Evolutionary conservation across 1,140 invertebrate genomes (phyloP), one percentile per base, ranked within the genome.

Genomic region (Calycopis cecrops): DNA sequence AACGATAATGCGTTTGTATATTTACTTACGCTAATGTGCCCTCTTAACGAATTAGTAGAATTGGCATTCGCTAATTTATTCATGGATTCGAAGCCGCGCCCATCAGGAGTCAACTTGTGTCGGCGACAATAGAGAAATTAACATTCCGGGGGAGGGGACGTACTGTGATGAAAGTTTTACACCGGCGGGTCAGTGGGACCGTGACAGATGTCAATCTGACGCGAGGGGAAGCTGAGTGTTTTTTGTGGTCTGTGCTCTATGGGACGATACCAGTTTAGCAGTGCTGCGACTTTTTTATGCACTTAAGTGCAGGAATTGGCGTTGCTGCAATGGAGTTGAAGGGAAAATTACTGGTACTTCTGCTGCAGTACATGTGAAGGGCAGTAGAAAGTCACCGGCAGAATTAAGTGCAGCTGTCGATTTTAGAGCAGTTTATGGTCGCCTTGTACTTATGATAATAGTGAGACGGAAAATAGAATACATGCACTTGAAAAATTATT

Each of bases 111-210:
- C 73, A 77, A 80, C 73, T 78, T 66, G 60, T 73, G 67, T 72
- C 73, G 72, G 58, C 56, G 67, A 80, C 77, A 85, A 80, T 79
- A 64, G 63, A 64, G 62, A 71, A 79, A 84, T 84, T 79, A 80
- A 76, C 81, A 76, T 73, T 55, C 63, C 58, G 48, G 59, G 64
- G 71, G 75, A 73, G 67, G 58, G 52, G 60, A 77, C 82, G 79
- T 80, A 76, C 82, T 85, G 80, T 85, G 77, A 82, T 85, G 82
- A 82, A 85, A 81, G 80, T 80, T 80, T 80, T 79, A 80, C 74
- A 76, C 66, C 59, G 66, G 71, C 71, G 72, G 70, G 76, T 77
- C 76, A 69, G 34, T 14, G 12, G 12, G 48, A 52, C 37, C 51
- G 62, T 81, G 80, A 79, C 80, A 84, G 76, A 73, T 81, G 80